Evolutionary conservation across 2,888 invertebrate species (phyloP).

Genomic region (Drosophila siamana): DNA sequence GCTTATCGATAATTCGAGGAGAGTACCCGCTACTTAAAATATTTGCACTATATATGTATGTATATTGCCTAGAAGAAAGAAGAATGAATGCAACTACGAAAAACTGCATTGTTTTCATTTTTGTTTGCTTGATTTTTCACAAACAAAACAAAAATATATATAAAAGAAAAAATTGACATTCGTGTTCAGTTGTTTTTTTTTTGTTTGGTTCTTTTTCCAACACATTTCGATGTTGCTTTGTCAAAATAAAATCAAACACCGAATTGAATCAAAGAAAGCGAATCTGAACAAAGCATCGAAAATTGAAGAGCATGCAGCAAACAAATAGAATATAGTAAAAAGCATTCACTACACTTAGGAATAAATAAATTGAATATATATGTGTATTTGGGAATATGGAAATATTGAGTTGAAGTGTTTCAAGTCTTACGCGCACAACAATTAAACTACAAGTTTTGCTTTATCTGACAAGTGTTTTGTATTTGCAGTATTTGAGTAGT

Average conservation of each 20-base stretch:
- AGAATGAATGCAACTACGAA: slow-evolving; percentile 49
- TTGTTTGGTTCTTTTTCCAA: too few species aligned
- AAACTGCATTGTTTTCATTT: slow-evolving; percentile 31
- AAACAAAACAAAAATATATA: slow-evolving; percentile 14
- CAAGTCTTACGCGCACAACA: slow-evolving; percentile 49
- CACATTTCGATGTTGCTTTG: slow-evolving; percentile 35
- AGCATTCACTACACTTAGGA: slow-evolving; percentile 23
- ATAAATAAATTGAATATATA: slow-evolving; percentile 15
- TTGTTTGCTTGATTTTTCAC: slow-evolving; percentile 22
- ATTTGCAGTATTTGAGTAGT: slow-evolving; percentile 50
- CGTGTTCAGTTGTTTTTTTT: slow-evolving; percentile 53
- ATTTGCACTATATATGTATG: background rate
- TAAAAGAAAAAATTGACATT: slow-evolving; percentile 77
- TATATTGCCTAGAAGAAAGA: slow-evolving; percentile 35
- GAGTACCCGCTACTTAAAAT: slow-evolving; percentile 43
- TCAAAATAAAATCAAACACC: slow-evolving; percentile 23
- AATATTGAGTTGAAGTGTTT: slow-evolving; percentile 16
- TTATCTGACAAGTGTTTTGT: slow-evolving; percentile 64
- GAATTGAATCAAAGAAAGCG: slow-evolving; percentile 60
- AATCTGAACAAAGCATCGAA: slow-evolving; percentile 38
- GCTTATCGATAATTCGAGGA: slow-evolving; percentile 33
- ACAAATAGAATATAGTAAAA: slow-evolving; percentile 40
- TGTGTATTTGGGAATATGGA: too few species aligned
- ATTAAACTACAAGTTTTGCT: slow-evolving; percentile 76
- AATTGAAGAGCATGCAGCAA: slow-evolving; percentile 49